Percentiles rank a stretch among this genome's conserved stretches.
Evolutionary conservation across 1,140 invertebrate genomes (phyloP).

Genomic region (Platyscapa corneri): DNA sequence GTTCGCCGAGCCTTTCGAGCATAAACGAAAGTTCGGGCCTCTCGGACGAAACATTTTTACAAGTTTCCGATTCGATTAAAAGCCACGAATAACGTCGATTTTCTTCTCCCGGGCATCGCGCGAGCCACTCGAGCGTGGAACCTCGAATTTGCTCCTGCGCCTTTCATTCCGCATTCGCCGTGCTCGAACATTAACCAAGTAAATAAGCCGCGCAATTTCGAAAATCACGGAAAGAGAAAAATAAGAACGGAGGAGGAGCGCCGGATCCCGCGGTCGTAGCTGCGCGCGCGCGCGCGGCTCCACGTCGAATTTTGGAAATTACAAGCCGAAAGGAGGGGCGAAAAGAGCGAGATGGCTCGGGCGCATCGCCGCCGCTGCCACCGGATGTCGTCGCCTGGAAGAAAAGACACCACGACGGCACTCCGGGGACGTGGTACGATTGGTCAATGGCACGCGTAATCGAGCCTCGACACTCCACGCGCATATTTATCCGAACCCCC

Average conservation of each 20-base stretch:
- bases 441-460: conserved; percentile 66
- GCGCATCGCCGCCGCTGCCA: conserved; percentile 39
- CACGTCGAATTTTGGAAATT: too few species aligned
- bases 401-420: conserved; percentile 48
- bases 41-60: too few species aligned
- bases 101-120: too few species aligned
- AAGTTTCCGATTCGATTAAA: too few species aligned
- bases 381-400: conserved; percentile 58
- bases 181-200: not conserved
- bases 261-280: not conserved
- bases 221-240: not conserved
- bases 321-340: too few species aligned
- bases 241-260: not conserved
- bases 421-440: conserved; percentile 57
- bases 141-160: not conserved
- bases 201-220: not conserved
- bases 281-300: too few species aligned
- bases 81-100: too few species aligned
- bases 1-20: too few species aligned
- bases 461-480: conserved; percentile 57
- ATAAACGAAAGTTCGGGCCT: too few species aligned
- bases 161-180: not conserved
- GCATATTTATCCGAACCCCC: conserved; percentile 55
- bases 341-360: too few species aligned
- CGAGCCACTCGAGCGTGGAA: too few species aligned